A percentile compares a stretch with the other conserved stretches of the same genome.
phyloP scores from a whole-genome alignment of 2,797 vertebrate genomes.

The Neopelma chrysocephalum region DNA sequence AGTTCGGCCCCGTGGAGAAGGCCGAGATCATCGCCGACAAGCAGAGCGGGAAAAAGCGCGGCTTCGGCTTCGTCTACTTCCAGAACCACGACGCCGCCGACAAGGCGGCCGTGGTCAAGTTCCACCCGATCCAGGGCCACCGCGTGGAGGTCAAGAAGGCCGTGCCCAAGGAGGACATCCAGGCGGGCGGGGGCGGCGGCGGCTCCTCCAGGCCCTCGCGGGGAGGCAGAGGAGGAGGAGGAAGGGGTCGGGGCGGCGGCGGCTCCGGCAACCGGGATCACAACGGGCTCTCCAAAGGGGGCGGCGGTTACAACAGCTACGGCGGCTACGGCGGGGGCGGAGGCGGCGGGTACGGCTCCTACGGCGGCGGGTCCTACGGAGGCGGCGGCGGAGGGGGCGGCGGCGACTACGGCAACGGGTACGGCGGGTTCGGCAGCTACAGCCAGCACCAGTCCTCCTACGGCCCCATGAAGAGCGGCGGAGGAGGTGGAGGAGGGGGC shows the following conservation, averaged over 20 bases:
- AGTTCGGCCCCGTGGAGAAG: conserved; percentile 93
- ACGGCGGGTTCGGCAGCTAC: conserved; percentile 94
- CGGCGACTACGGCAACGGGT: conserved; percentile 88
- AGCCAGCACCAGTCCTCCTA: conserved; percentile 92
- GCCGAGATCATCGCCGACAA: conserved; percentile 97
- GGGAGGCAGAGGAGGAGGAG: conserved; percentile 79
- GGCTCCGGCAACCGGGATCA: conserved; percentile 81
- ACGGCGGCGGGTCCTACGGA: conserved; percentile 84
- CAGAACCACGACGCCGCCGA: conserved; percentile 94
- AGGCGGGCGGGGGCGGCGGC: conserved; percentile 81
- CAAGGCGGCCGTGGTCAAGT: conserved; percentile 94
- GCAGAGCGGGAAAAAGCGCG: conserved; percentile 93
- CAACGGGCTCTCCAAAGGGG: conserved; percentile 84
- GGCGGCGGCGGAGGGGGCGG: conserved; percentile 75
- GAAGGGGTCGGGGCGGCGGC: conserved; percentile 71
- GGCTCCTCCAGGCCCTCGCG: conserved; percentile 80
- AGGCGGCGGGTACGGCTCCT: conserved; percentile 83
- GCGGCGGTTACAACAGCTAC: conserved; percentile 86
- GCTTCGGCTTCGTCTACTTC: conserved; percentile 97
- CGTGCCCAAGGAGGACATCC: conserved; percentile 95
- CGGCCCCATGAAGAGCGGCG: conserved; percentile 90
- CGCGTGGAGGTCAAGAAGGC: conserved; percentile 98
- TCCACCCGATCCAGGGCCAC: conserved; percentile 93
- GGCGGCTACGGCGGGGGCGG: conserved; percentile 80
- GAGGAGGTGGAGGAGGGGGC: conserved; percentile 78